These are phyloP conservation scores for Celastrina argiolus DNA, from an alignment of 2,888 invertebrate genomes.

Conservation along the genomic window DNA sequence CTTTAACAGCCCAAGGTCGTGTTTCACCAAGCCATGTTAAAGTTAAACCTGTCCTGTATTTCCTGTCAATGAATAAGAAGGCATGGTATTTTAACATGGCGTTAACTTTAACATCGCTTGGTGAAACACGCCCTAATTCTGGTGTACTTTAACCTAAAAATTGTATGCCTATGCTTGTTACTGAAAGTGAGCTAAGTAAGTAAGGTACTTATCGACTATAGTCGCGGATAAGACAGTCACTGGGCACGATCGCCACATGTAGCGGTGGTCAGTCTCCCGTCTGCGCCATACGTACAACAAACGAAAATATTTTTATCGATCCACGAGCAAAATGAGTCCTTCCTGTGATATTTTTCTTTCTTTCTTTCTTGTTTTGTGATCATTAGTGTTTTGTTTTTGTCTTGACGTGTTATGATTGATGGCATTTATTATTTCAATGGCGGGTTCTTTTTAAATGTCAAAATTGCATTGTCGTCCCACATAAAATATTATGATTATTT, in stretches of 20 bases:
- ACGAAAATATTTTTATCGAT: neutral
- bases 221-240: no score
- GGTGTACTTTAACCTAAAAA: no score
- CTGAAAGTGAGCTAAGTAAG: no score
- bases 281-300: neutral
- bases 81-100: no score
- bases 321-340: neutral
- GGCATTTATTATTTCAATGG: neutral
- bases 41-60: no score
- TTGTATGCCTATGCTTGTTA: no score
- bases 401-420: neutral
- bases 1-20: no score
- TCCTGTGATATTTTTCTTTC: constrained; percentile 6
- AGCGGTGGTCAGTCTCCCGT: neutral
- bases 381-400: neutral
- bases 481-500: neutral
- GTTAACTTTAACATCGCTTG: no score
- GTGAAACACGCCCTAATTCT: no score
- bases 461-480: neutral
- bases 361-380: neutral
- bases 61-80: no score
- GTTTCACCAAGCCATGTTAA: no score
- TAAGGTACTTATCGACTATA: no score
- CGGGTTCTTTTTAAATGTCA: constrained; percentile 2
- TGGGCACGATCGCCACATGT: neutral